phyloP scores from a whole-genome alignment of 2,113 vertebrate genomes.

The Tenrec ecaudatus region DNA sequence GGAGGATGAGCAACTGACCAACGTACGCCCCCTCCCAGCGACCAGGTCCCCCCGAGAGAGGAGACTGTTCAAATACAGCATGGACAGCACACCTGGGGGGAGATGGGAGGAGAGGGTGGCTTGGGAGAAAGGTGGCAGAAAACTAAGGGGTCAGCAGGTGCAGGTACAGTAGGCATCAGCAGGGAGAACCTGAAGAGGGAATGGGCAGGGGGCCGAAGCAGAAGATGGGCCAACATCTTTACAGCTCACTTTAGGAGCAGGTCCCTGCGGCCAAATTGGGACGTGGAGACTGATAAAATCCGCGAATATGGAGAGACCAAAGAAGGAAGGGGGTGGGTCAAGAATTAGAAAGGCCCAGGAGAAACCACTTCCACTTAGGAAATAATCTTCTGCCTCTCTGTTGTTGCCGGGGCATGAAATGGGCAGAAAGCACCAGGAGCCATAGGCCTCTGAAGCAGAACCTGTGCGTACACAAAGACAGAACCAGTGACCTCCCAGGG shows the following conservation, averaged over 20 bases:
- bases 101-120: background rate
- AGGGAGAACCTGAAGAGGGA: background rate
- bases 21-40: background rate
- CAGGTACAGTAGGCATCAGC: background rate
- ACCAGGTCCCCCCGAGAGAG: background rate
- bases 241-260: background rate
- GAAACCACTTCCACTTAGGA: background rate
- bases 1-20: background rate
- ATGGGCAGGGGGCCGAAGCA: background rate
- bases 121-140: background rate
- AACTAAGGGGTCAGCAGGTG: background rate
- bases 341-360: background rate
- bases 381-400: background rate
- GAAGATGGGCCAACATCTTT: background rate
- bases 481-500: background rate
- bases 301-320: background rate
- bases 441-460: background rate
- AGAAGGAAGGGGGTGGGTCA: background rate
- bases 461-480: background rate
- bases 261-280: background rate
- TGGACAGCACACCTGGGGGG: background rate
- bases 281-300: background rate
- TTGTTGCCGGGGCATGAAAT: too few relatives aligned
- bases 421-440: background rate
- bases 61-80: background rate